Evolutionary conservation across 1,140 invertebrate species (phyloP), one percentile per base, ranked within the genome.

Genomic region (Bombus vancouverensis): DNA sequence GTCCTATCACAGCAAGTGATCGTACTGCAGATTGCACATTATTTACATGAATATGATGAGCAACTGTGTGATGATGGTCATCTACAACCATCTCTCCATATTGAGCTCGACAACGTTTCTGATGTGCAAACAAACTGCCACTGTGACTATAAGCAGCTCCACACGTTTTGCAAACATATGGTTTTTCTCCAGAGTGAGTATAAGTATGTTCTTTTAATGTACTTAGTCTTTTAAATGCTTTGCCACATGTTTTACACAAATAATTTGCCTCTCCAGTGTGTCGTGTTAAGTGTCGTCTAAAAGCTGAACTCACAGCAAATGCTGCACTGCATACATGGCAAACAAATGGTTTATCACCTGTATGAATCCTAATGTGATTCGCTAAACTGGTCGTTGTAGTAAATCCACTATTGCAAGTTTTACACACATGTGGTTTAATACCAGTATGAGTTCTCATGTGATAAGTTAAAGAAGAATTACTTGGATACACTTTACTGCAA

Each of bases 161-260:
- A 89, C 96, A 96, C 6, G 96, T 95, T 71, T 96, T 96, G 89
- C 96, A 96, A 15, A 96, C 94, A 82, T 96, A 96, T 8, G 96
- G 96, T 83, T 96, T 96, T 90, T 96, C 96, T 13, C 96, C 96
- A 3, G 96, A 96, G 87, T 96, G 96, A 10, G 96, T 96, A 42
- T 96, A 94, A 81, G 96, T 96, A 87, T 96, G 96, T 81, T 96
- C 96, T 90, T 93, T 95, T 92, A 92, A 93, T 57, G 97, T 97
- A 72, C 96, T 96, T 4, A 95, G 95, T 75, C 96, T 95, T 65
- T 96, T 96, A 90, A 97, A 97, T 0, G 96, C 96, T 91, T 96
- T 96, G 3, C 96, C 96, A 82, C 97, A 97, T 2, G 96, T 95
- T 62, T 95, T 95, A 83, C 97, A 97, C 3, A 96, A 93, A 85